Percentiles rank a stretch among this genome's conserved stretches.
Conservation (phyloP, 2,888 invertebrate species). For the Drosophila formosana region DNA sequence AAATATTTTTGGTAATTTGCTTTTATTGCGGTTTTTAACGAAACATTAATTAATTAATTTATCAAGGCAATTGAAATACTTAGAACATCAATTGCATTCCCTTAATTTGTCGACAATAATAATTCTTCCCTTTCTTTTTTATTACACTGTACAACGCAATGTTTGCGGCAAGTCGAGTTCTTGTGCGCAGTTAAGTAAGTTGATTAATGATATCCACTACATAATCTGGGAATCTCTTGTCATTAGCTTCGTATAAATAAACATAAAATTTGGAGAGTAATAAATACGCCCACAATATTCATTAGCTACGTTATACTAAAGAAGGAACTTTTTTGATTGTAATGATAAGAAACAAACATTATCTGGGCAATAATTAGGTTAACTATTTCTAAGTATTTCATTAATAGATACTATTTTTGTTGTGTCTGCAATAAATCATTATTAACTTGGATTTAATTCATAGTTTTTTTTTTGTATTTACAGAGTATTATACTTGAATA, state of each 20-base stretch:
- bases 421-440: too few species aligned
- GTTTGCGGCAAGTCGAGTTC: neutral
- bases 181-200: neutral
- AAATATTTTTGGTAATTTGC: constrained; percentile 44
- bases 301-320: constrained; percentile 1
- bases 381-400: too few species aligned
- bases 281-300: neutral
- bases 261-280: neutral
- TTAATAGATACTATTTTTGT: too few species aligned
- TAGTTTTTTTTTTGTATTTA: neutral
- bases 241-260: constrained; percentile 9
- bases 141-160: constrained; percentile 31
- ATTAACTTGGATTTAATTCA: too few species aligned
- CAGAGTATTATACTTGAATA: neutral
- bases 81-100: constrained; percentile 31
- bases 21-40: constrained; percentile 44
- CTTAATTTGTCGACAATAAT: constrained; percentile 15
- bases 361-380: neutral
- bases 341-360: neutral
- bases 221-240: neutral
- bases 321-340: neutral
- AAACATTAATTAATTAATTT: constrained; percentile 51
- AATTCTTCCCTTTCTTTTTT: constrained; percentile 8
- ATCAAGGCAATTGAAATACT: constrained; percentile 51
- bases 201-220: constrained; percentile 2